Base-by-base conservation (phyloP, 2,888 invertebrate genomes). In the Kuschelorhynchus macadamiae region DNA sequence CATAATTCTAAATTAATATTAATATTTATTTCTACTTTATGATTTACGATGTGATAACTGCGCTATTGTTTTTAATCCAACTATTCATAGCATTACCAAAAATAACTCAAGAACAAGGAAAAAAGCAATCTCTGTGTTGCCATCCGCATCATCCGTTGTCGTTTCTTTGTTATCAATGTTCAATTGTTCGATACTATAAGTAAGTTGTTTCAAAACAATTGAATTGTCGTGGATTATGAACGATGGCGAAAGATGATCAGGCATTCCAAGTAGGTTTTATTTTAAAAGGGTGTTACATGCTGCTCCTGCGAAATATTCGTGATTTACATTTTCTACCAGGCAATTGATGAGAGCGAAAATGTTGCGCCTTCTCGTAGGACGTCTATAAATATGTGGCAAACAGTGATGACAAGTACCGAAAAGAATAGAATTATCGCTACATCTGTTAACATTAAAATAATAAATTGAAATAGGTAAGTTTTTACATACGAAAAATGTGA, bases 241-340 rank as follows among this genome's bases (percentile, higher is more conserved):
- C 36, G 3, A 52, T 36, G 52, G 52, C 14, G 39, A 52, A 52
- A 39, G 39, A 52, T 39, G 36, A 17, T 36, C 52, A 36, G 52
- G 39, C 36, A 20, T 16, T 52, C 52, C 33, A 20, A 39, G 52
- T n/a, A 20, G 36, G 52, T 20, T 52, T 39, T 52, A 21, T 33
- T 50, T 50, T 14, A 36, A 50, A 18, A 33, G 32, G 7, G 20
- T 32, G 36, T 50, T 25, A 7, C 25, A 25, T 25, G 4, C 7
- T 3, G 50, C 36, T 36, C 2, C 32, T 14, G 2, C 12, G 20
- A 52, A 36, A 39, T 52, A 39, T 52, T 14, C 18, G 36, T 52
- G 52, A 52, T 52, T 52, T 39, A 14, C 52, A 52, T 52, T 52
- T 52, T 52, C 52, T 52, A 52, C 52, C 21, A 36, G 14, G 39